phyloP scores from a whole-genome alignment of 2,113 vertebrate species.

The Gallinago undulata region DNA sequence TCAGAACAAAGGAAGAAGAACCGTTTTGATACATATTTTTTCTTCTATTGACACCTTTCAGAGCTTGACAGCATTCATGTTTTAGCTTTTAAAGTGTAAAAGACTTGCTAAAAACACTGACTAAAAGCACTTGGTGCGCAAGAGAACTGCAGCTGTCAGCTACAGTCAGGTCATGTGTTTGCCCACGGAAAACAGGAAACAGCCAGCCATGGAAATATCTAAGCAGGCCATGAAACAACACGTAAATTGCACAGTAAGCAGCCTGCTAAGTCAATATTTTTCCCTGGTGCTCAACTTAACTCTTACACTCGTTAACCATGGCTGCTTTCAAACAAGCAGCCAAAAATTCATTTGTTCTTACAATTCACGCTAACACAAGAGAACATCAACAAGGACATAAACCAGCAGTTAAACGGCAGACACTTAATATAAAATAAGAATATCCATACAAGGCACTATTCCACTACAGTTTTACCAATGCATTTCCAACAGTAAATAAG shows the following conservation, averaged over 20 bases:
- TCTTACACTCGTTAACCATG: background rate
- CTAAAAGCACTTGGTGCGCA: conserved; percentile 26
- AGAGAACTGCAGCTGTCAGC: conserved; percentile 54
- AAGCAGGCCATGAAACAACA: background rate
- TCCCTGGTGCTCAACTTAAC: background rate
- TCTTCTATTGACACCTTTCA: background rate
- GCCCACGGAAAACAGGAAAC: conserved; percentile 42
- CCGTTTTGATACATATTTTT: background rate
- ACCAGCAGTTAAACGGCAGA: background rate
- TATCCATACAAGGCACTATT: background rate
- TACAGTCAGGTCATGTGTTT: conserved; percentile 42
- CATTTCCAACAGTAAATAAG: background rate
- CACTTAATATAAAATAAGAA: background rate
- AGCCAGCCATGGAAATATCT: conserved; percentile 39
- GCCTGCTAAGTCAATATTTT: background rate
- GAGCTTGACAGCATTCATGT: background rate
- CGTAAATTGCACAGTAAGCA: background rate
- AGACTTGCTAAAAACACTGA: background rate
- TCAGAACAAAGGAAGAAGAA: background rate
- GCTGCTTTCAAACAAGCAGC: background rate
- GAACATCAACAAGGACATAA: background rate
- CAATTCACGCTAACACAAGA: fast-evolving
- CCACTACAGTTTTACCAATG: background rate
- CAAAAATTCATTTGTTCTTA: background rate
- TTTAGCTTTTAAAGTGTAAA: background rate